phyloP scores from a whole-genome alignment of 2,113 vertebrate genomes.

The Apteryx owenii region DNA sequence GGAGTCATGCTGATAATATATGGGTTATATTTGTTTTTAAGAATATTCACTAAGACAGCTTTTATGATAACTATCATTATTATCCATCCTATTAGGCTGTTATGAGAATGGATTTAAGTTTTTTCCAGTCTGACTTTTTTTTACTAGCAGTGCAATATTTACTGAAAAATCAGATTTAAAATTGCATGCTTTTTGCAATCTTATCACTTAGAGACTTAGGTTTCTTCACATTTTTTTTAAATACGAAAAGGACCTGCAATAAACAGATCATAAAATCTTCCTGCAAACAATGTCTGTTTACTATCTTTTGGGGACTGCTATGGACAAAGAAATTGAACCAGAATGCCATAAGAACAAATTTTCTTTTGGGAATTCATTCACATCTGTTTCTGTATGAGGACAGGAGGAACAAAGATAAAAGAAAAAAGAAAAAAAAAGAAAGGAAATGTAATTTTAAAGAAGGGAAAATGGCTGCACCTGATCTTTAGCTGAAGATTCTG shows the following conservation, averaged over 20 bases:
- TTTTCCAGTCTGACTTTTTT: not conserved
- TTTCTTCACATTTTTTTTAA: not conserved
- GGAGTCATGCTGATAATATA: not conserved
- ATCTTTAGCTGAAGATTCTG: not conserved
- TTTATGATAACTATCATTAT: not conserved
- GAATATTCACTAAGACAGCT: not conserved
- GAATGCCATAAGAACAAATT: slow-evolving; percentile 5
- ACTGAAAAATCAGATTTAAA: not conserved
- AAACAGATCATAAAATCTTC: not conserved
- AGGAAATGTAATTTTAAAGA: not conserved
- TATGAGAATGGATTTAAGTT: not conserved
- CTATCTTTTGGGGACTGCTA: not conserved
- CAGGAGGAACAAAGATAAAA: not conserved
- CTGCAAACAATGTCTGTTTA: slow-evolving; percentile 6
- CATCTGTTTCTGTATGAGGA: slow-evolving; percentile 8
- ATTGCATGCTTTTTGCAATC: not conserved
- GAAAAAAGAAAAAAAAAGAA: not conserved
- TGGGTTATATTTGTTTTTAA: not conserved
- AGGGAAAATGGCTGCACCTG: not conserved
- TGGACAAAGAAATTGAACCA: slow-evolving; percentile 12
- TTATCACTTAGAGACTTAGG: not conserved
- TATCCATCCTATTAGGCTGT: not conserved
- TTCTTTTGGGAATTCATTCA: slow-evolving; percentile 46
- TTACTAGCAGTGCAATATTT: not conserved
- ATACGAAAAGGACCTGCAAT: not conserved